Evolutionary conservation across 2,797 vertebrate species (phyloP).

Genomic region (Meda fulgida): DNA sequence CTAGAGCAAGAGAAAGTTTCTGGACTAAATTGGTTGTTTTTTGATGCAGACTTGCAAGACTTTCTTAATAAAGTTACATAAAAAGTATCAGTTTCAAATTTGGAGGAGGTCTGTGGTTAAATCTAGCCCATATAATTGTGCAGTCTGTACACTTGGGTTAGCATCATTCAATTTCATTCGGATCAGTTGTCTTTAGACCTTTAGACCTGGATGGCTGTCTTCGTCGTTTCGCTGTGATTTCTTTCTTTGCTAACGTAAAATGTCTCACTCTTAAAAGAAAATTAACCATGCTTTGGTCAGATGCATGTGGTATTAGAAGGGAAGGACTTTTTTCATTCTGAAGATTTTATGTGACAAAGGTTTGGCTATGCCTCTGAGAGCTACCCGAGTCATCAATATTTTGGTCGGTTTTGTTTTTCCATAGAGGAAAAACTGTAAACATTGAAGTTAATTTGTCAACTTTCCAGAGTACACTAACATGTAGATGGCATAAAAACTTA

Average conservation of each 20-base stretch:
- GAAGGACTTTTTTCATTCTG: background rate
- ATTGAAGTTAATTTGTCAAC: background rate
- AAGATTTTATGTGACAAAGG: background rate
- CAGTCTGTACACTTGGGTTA: background rate
- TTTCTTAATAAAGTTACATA: background rate
- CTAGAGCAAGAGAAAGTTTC: background rate
- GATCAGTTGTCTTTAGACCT: slow-evolving; percentile 7
- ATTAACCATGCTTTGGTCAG: background rate
- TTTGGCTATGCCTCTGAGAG: background rate
- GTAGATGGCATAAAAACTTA: background rate
- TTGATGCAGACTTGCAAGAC: background rate
- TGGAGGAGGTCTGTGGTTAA: background rate
- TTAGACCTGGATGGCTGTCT: background rate
- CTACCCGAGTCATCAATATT: slow-evolving; percentile 4
- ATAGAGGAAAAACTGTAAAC: background rate
- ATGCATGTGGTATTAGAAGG: background rate
- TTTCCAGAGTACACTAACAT: background rate
- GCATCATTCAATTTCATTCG: background rate
- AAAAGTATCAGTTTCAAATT: background rate
- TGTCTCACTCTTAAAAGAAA: background rate
- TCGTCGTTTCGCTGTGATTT: background rate
- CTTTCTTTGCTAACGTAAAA: background rate
- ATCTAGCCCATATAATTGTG: background rate
- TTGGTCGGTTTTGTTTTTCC: background rate
- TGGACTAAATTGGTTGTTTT: background rate